phyloP scores from a whole-genome alignment of 1,140 invertebrate genomes.

The Caenorhabditis brenneri region DNA sequence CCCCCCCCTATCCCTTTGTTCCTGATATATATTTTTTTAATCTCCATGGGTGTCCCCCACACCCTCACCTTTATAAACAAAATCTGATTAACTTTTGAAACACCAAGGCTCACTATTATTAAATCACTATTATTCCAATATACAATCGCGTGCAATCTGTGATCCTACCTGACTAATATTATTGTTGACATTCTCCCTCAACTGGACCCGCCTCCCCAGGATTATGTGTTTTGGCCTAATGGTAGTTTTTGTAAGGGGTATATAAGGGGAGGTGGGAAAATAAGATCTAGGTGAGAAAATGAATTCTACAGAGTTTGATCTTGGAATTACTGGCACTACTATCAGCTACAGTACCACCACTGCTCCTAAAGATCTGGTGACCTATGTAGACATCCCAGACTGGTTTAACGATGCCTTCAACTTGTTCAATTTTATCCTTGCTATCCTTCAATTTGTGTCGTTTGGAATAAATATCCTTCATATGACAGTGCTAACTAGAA shows the following conservation, averaged over 20 bases:
- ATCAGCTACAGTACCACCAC: background rate
- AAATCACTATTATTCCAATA: background rate
- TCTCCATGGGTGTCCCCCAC: background rate
- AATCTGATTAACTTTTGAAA: background rate
- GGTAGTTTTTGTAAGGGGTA: background rate
- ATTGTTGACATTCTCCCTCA: no score
- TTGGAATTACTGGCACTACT: background rate
- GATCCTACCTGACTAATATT: background rate
- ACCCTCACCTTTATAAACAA: background rate
- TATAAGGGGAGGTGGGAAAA: background rate
- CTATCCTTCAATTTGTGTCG: background rate
- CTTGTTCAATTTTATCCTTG: background rate
- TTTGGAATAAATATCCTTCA: background rate
- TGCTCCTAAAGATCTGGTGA: background rate
- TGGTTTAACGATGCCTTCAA: background rate
- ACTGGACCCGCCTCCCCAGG: background rate
- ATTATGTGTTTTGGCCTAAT: background rate
- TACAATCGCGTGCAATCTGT: background rate
- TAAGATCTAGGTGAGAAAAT: background rate
- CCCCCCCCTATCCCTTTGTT: no score
- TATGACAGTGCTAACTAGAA: background rate
- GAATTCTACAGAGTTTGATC: background rate
- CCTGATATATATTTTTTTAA: no score
- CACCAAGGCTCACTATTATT: background rate
- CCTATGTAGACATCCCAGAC: background rate